A percentile compares a stretch with the other conserved stretches of the same genome.
Conservation (phyloP, 2,113 vertebrate genomes). For the Xyliphius kryptos region DNA sequence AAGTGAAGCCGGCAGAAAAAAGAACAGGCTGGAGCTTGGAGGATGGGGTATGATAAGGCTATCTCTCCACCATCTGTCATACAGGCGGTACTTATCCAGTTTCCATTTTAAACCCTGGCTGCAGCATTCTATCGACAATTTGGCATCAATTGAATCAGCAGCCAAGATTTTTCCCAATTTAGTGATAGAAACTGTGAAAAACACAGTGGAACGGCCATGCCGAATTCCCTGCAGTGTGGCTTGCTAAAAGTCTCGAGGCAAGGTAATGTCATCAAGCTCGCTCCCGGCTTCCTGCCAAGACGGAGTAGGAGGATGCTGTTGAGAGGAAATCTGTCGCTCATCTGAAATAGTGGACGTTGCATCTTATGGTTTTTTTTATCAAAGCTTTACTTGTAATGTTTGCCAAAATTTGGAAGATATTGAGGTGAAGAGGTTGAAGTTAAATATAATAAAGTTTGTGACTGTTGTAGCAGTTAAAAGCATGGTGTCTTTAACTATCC, state of each 20-base stretch:
- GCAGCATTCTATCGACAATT: constrained; percentile 9
- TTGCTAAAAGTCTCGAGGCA: no score
- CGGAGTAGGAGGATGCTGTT: no score
- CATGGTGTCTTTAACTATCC: no score
- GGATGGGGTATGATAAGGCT: constrained; percentile 15
- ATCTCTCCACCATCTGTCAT: constrained; percentile 23
- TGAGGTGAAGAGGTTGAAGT: constrained; percentile 47
- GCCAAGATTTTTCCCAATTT: constrained; percentile 25
- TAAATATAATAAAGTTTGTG: constrained; percentile 47
- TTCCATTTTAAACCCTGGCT: constrained; percentile 3
- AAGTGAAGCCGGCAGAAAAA: neutral
- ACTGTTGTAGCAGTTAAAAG: no score
- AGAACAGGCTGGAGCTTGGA: neutral
- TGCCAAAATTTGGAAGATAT: neutral
- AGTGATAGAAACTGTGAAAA: constrained; percentile 6
- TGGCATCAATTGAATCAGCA: constrained; percentile 4
- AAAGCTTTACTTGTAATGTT: constrained; percentile 8
- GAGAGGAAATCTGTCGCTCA: no score
- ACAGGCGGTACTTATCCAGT: constrained; percentile 6
- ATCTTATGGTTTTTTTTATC: neutral
- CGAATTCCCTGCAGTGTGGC: no score
- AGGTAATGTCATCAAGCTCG: no score
- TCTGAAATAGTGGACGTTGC: constrained; percentile 3
- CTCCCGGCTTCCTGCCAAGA: no score
- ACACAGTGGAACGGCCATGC: no score